These are phyloP conservation scores for Steinernema carpocapsae DNA, from an alignment of 2,888 invertebrate genomes.

Conservation along the genomic window DNA sequence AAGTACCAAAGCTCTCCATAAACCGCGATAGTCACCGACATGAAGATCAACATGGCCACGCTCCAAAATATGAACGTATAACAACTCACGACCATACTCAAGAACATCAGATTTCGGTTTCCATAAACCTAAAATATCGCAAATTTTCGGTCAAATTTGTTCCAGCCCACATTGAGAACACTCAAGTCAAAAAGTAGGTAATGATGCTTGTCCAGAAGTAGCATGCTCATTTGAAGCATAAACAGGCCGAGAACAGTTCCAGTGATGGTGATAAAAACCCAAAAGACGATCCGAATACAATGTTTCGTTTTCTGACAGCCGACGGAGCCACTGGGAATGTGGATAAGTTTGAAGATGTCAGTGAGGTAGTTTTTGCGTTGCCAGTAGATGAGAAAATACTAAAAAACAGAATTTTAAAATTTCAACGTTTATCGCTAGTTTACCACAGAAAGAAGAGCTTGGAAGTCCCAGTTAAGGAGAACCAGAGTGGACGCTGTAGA, in stretches of 20 bases:
- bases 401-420: neutral
- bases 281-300: conserved; percentile 10
- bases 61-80: conserved; percentile 15
- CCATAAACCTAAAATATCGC: neutral
- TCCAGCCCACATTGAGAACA: neutral
- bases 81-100: neutral
- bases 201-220: neutral
- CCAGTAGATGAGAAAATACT: conserved; percentile 37
- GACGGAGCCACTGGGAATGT: conserved; percentile 28
- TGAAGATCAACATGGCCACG: conserved; percentile 1
- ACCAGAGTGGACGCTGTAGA: neutral
- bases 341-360: neutral
- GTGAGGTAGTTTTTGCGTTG: conserved; percentile 23
- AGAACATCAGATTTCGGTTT: neutral
- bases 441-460: conserved; percentile 29
- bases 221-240: neutral
- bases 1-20: neutral
- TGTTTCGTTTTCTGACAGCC: conserved; percentile 30
- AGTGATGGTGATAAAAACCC: neutral
- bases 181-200: neutral
- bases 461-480: neutral
- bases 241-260: neutral
- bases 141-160: neutral
- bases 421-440: neutral
- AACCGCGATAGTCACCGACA: conserved; percentile 12